Percentiles rank a stretch among this genome's conserved stretches.
Evolutionary conservation across 2,888 invertebrate genomes (phyloP).

Genomic region (Tiliacea aurago): DNA sequence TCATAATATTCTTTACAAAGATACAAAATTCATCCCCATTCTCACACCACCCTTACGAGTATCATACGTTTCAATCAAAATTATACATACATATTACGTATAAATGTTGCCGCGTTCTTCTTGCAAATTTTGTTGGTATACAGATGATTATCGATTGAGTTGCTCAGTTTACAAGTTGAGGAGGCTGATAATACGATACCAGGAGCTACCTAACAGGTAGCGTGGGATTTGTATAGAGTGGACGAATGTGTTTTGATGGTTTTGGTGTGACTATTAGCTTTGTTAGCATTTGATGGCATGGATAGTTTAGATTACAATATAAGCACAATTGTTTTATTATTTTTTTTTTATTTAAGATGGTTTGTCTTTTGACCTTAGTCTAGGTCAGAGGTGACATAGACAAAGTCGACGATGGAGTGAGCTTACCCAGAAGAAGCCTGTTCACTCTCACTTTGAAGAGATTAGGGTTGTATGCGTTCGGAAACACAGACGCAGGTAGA

Average conservation of each 20-base stretch:
- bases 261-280: constrained; percentile 62
- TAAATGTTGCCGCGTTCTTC: constrained; percentile 50
- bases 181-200: constrained; percentile 85
- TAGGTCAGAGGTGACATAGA: too few species aligned
- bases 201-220: constrained; percentile 77
- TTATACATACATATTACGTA: constrained; percentile 61
- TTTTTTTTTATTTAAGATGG: too few species aligned
- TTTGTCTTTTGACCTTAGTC: too few species aligned
- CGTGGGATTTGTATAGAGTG: constrained; percentile 60
- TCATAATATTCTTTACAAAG: constrained; percentile 61
- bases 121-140: constrained; percentile 71
- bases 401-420: too few species aligned
- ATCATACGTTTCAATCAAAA: constrained; percentile 69
- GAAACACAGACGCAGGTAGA: too few species aligned
- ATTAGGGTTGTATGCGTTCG: too few species aligned
- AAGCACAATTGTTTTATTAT: not conserved
- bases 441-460: too few species aligned
- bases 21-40: constrained; percentile 59
- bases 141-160: constrained; percentile 88
- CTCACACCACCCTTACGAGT: constrained; percentile 57
- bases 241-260: constrained; percentile 47
- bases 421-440: too few species aligned
- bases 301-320: not conserved
- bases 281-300: not conserved
- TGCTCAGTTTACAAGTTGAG: constrained; percentile 88